Conservation (phyloP, 2,113 vertebrate genomes). For the Sander lucioperca region DNA sequence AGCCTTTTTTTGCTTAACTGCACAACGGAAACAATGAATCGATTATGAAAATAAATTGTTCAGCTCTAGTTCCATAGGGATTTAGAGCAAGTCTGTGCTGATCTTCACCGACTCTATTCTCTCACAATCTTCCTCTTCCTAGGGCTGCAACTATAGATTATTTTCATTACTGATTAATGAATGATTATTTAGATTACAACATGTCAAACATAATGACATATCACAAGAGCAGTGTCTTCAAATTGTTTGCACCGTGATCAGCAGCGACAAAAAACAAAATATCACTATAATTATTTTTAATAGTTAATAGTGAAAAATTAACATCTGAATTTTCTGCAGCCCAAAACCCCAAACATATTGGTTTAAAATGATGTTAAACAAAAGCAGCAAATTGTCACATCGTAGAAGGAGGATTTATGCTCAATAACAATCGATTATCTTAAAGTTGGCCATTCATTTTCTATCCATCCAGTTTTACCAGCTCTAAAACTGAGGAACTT, state of each 20-base stretch:
- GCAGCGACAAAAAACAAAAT: not conserved
- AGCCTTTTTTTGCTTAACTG: not conserved
- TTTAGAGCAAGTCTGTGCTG: not conserved
- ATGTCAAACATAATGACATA: not conserved
- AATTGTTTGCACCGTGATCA: not conserved
- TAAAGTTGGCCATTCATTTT: not conserved
- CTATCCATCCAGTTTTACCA: no score
- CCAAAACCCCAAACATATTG: not conserved
- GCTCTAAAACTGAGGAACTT: not conserved
- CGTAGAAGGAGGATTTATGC: not conserved
- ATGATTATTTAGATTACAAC: not conserved
- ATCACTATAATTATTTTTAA: no score
- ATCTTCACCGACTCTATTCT: not conserved
- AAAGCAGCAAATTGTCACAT: not conserved
- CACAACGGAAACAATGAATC: not conserved
- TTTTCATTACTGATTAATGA: constrained; percentile 23
- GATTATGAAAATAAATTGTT: not conserved
- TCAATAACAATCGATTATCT: not conserved
- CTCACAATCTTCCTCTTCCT: not conserved
- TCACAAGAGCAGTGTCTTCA: not conserved
- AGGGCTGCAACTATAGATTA: not conserved
- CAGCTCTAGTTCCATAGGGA: not conserved
- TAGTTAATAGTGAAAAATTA: no score
- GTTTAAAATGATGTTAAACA: not conserved
- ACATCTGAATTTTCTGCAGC: not conserved